These are phyloP conservation scores for Cuniculus paca DNA, from an alignment of 2,797 vertebrate species.

Conservation along the genomic window DNA sequence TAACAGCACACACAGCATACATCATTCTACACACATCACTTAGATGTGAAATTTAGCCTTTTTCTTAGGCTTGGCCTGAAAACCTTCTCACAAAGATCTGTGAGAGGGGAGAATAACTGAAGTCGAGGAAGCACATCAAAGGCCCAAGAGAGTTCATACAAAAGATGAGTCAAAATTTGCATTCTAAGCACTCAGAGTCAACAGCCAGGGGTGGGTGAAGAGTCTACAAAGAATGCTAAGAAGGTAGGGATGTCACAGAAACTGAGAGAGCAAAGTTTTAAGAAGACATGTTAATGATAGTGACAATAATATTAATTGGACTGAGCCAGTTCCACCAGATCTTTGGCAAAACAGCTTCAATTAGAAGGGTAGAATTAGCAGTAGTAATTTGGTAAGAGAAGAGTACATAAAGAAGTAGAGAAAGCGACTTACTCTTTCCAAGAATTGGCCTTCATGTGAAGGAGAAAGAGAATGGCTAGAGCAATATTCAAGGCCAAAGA, in stretches of 20 bases:
- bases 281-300: not conserved
- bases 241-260: not conserved
- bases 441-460: slow-evolving; percentile 15
- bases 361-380: not conserved
- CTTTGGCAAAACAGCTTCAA: slow-evolving; percentile 10
- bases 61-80: slow-evolving; percentile 9
- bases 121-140: not conserved
- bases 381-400: not conserved
- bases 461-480: not conserved
- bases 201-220: not conserved
- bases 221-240: not conserved
- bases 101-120: not conserved
- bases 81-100: slow-evolving; percentile 18
- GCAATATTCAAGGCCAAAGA: not conserved
- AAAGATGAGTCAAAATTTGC: slow-evolving; percentile 23
- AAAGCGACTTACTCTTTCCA: slow-evolving; percentile 47
- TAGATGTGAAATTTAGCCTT: not conserved
- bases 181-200: not conserved
- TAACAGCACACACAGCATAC: not conserved
- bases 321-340: not conserved
- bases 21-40: not conserved
- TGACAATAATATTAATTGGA: not conserved
- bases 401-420: not conserved
- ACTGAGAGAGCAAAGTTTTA: not conserved
- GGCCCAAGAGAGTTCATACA: not conserved